Evolutionary conservation across 2,888 invertebrate species (phyloP), one percentile per base, ranked within the genome.

Genomic region (Phragmatobia fuliginosa): DNA sequence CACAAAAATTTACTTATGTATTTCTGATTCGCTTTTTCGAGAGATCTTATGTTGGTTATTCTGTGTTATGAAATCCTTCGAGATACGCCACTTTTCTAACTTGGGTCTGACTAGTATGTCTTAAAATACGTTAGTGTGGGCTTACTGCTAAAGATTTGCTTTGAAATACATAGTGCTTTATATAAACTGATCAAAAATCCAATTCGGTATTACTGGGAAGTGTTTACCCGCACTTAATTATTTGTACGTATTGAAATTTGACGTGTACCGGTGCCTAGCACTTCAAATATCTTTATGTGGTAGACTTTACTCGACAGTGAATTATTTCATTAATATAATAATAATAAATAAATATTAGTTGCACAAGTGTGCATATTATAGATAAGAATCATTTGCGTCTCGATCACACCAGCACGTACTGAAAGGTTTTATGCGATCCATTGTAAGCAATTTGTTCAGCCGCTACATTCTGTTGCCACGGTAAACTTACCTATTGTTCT

Each of bases 371-470:
- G 38, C 38, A 66, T 45, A 2, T 41, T 67, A 64, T 56, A 67
- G 64, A n/a, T 61, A 67, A 61, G 52, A 71, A 64, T 60, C 63
- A 81, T 76, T 74, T 77, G 73, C 77, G 73, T 76, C 77, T 76
- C 74, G 72, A 62, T 63, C 67, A 66, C 60, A 31, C 60, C 52
- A 72, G 74, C 68, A 72, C 62, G 60, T 72, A 71, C 78, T 75
- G 76, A 77, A 79, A 73, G 70, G 65, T 76, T 76, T 67, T 70
- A 71, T 62, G 72, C 60, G n/a, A 38, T 62, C 71, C 76, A 77
- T 81, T 82, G 80, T 81, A 66, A 72, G 49, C 72, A 70, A 77
- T 83, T 83, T 83, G 83, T 77, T 82, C 82, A 83, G 83, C 75
- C 78, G 83, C 64, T 77, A 28, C 45, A 63, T 66, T 71, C 67